These are phyloP conservation scores for Therioaphis trifolii DNA, from an alignment of 2,888 invertebrate species.

Conservation along the genomic window DNA sequence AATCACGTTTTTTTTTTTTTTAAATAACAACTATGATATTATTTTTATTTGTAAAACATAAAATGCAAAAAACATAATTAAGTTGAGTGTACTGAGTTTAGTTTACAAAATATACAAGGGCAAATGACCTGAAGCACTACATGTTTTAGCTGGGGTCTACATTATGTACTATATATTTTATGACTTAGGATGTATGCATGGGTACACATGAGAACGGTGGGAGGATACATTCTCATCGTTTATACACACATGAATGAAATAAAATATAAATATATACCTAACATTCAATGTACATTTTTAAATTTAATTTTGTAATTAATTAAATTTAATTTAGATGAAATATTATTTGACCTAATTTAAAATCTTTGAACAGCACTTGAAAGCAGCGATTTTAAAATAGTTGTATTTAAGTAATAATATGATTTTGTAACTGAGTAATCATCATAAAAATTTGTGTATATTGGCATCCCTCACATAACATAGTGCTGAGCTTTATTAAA, in stretches of 20 bases:
- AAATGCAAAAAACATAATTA: constrained; percentile 42
- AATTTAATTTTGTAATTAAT: constrained; percentile 32
- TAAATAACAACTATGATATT: constrained; percentile 1
- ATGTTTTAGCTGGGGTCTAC: constrained; percentile 13
- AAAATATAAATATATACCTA: constrained; percentile 48
- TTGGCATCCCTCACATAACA: too few relatives aligned
- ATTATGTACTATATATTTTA: constrained; percentile 14
- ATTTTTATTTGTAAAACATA: constrained; percentile 24
- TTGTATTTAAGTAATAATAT: too few relatives aligned
- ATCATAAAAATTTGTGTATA: too few relatives aligned
- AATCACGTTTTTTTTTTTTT: constrained; percentile 39
- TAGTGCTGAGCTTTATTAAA: too few relatives aligned
- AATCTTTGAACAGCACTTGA: not conserved
- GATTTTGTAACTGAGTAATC: too few relatives aligned
- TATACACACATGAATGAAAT: constrained; percentile 45
- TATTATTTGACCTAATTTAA: constrained; percentile 23
- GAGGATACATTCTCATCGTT: constrained; percentile 51
- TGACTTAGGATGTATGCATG: constrained; percentile 60
- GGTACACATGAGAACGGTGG: constrained; percentile 48
- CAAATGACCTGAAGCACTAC: constrained; percentile 62
- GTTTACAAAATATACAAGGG: constrained; percentile 56
- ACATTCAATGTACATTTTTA: constrained; percentile 15
- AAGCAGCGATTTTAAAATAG: not conserved
- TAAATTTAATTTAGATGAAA: constrained; percentile 13
- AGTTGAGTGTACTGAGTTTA: constrained; percentile 23